phyloP scores from a whole-genome alignment of 1,140 invertebrate species.

The Galleria mellonella region DNA sequence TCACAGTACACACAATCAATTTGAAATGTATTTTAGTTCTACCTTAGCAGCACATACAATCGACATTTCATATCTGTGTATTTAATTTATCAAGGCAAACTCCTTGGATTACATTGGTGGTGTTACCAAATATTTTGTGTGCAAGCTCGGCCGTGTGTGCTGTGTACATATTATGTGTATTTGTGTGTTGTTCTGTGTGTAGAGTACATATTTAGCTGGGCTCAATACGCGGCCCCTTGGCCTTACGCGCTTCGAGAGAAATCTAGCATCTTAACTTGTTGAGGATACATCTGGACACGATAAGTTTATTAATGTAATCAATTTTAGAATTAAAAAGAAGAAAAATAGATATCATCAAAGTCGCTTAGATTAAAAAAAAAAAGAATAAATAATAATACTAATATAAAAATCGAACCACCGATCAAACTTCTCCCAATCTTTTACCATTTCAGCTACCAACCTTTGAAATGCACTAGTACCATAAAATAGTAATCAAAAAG shows the following conservation, averaged over 20 bases:
- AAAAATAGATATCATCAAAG: no score
- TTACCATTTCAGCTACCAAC: no score
- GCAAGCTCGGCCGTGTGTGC: conserved; percentile 41
- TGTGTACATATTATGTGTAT: conserved; percentile 12
- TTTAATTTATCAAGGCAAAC: conserved; percentile 59
- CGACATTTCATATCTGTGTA: conserved; percentile 30
- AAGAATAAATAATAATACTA: no score
- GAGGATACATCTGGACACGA: neutral
- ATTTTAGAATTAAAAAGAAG: neutral
- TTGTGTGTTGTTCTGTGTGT: conserved; percentile 28
- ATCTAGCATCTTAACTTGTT: no score
- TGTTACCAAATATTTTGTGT: conserved; percentile 65
- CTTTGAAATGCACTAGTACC: no score
- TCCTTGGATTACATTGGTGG: conserved; percentile 49
- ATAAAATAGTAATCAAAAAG: no score
- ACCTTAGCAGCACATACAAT: conserved; percentile 9
- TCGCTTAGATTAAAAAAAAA: no score
- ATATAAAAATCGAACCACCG: no score
- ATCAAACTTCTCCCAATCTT: no score
- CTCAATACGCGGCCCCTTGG: conserved; percentile 35
- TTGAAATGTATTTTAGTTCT: no score
- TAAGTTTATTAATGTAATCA: neutral
- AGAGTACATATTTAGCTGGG: conserved; percentile 51
- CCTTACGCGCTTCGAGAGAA: neutral
- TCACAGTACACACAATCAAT: no score